Base-by-base conservation (phyloP, 2,113 vertebrate genomes). In the Psophia crepitans region DNA sequence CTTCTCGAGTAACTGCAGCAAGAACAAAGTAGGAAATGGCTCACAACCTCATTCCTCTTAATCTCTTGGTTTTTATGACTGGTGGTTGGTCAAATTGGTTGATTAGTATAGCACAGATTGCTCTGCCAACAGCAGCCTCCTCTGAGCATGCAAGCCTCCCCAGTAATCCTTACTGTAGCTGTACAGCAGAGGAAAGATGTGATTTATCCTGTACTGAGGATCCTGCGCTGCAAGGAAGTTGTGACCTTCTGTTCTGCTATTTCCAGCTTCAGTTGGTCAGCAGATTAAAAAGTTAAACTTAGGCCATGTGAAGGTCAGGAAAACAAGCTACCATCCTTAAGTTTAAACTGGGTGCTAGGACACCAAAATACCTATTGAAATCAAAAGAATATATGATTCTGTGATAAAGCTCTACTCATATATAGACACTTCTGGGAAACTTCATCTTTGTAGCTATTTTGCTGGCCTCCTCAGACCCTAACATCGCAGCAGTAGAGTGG, bases 231-330 rank as follows among this genome's bases (percentile, higher is more conserved):
- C 65, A 60, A 80, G 44, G 73, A 58, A 71, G 13, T 66, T 88
- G 44, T 86, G 63, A 96, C 79, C 58, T 91, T 44, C 70, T 90
- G 27, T 64, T 86, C 83, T 84, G n/a, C 80, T 81, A 14, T 95
- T 92, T 95, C 64, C 64, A 74, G 46, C 30, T 90, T 86, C 10
- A 7, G 69, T 30, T 78, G 73, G 54, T 91, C 89, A 94, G 80
- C 4, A 58, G 80, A 91, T 87, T 92, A 95, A 94, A 87, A 81
- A n/a, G 46, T 39, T 97, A 49, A 66, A 68, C 96, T 75, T 94
- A 76, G 61, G 51, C 26, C n/a, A 7, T 43, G 14, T 43, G 60
- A 82, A 79, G 64, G 56, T 91, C 84, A 75, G 61, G 51, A 84
- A 95, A 84, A 60, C 35, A 89, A 87, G 43, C 39, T 82, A 35